A percentile compares a stretch with the other conserved stretches of the same genome.
These are phyloP conservation scores for Tamias sibiricus DNA, from an alignment of 2,113 vertebrate species.

Conservation along the genomic window DNA sequence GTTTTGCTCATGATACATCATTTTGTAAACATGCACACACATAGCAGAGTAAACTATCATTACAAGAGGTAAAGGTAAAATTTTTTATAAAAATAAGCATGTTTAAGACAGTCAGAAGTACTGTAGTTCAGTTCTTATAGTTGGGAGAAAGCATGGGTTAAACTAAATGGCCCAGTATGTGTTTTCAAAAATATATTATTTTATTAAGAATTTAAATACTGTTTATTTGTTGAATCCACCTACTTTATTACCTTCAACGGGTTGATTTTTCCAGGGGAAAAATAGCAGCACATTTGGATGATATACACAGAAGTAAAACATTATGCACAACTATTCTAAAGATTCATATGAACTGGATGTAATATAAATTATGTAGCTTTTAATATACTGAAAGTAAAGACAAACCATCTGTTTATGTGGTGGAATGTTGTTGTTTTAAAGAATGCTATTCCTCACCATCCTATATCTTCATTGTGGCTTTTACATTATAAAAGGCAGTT, in stretches of 20 bases:
- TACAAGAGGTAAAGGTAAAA: slow-evolving; percentile 14
- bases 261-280: slow-evolving; percentile 11
- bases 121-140: neutral
- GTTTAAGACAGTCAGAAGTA: neutral
- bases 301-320: slow-evolving; percentile 51
- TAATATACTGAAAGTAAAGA: slow-evolving; percentile 3
- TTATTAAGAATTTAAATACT: slow-evolving; percentile 65
- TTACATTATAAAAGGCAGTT: neutral
- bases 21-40: slow-evolving; percentile 49
- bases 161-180: neutral
- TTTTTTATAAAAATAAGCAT: neutral
- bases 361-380: slow-evolving; percentile 38
- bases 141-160: slow-evolving; percentile 16
- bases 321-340: slow-evolving; percentile 41
- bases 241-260: slow-evolving; percentile 23
- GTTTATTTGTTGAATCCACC: slow-evolving; percentile 40
- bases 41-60: rapidly evolving
- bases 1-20: neutral
- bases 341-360: slow-evolving; percentile 23
- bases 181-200: slow-evolving; percentile 59
- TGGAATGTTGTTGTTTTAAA: slow-evolving; percentile 32
- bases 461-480: slow-evolving; percentile 2
- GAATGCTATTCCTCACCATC: neutral
- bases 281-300: slow-evolving; percentile 50
- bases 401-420: slow-evolving; percentile 32